Base-by-base conservation (phyloP, 2,888 invertebrate species). In the Ormyrus rosae region DNA sequence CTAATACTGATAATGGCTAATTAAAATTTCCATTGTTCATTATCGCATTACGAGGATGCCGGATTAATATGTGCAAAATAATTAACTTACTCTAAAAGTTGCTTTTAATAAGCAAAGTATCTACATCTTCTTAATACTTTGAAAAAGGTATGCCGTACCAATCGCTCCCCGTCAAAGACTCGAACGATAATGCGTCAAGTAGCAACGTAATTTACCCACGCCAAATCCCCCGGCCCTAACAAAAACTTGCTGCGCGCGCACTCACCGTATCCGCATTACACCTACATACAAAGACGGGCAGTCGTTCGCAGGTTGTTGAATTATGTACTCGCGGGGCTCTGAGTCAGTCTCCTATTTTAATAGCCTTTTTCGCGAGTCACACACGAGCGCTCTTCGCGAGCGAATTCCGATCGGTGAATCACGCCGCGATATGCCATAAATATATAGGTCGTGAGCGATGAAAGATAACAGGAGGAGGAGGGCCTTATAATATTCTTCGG, bases 361-460 rank as follows among this genome's bases (percentile, higher is more conserved):
- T 64, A n/a, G 13, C 45, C 9, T 60, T 73, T 78, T 68, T 48
- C 10, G 67, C 53, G 46, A 19, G 58, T 70, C 53, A 45, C 53
- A 46, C 11, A 46, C 63, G 34, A 13, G 34, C 61, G 46, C 34
- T 34, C 34, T 34, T 34, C 34, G 34, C 19, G 72, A 81, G 84
- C 84, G 74, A 84, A 85, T 84, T 84, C 85, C 84, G 74, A 82
- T 82, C 79, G 81, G 83, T 85, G 86, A 86, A 85, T 86, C 87
- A 85, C 70, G 68, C 34, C 82, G 81, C 81, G 81, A 83, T 81
- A 81, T 77, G 83, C 75, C 79, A 65, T 81, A 81, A 81, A 83
- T 84, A 82, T 84, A 84, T 86, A 82, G 86, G 85, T 84, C 86
- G 83, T 77, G 81, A 77, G 80, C 83, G 83, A 82, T 82, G 78